Conservation (phyloP, 2,113 vertebrate genomes). For the Prunella fulvescens region DNA sequence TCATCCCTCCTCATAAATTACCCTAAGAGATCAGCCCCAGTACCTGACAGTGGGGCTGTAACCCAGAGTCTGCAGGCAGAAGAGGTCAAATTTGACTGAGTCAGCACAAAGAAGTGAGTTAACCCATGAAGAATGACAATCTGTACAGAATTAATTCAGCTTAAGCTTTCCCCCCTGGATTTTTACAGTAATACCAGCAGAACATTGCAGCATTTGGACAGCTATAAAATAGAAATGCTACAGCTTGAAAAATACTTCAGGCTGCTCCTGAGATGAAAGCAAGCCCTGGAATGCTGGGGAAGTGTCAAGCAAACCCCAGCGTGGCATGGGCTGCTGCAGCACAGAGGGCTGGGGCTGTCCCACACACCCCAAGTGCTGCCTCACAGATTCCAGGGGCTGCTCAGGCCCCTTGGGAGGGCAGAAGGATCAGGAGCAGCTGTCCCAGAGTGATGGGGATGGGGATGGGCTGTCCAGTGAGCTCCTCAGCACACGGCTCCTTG, state of each 20-base stretch:
- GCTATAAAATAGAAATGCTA: not conserved
- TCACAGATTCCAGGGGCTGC: not conserved
- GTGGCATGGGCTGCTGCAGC: not conserved
- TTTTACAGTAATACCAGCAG: not conserved
- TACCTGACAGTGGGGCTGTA: not conserved
- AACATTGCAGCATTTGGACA: not conserved
- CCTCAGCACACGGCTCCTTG: not conserved
- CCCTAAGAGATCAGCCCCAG: not conserved
- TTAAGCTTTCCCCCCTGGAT: not conserved
- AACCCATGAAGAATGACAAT: not conserved
- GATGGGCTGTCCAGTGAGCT: not conserved
- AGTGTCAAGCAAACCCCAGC: constrained; percentile 5
- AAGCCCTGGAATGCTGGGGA: not conserved
- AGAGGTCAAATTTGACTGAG: not conserved
- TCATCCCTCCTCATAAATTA: not conserved
- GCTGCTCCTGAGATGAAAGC: constrained; percentile 41
- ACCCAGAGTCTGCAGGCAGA: not conserved
- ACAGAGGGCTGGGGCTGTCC: not conserved
- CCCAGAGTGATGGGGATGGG: not conserved
- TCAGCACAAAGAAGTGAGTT: not conserved
- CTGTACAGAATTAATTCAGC: not conserved
- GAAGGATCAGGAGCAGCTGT: not conserved
- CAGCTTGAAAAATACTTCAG: constrained; percentile 40
- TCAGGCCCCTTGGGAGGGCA: not conserved
- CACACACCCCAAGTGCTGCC: not conserved